Evolutionary conservation across 2,797 vertebrate species (phyloP).

Genomic region (Miichthys miiuy): DNA sequence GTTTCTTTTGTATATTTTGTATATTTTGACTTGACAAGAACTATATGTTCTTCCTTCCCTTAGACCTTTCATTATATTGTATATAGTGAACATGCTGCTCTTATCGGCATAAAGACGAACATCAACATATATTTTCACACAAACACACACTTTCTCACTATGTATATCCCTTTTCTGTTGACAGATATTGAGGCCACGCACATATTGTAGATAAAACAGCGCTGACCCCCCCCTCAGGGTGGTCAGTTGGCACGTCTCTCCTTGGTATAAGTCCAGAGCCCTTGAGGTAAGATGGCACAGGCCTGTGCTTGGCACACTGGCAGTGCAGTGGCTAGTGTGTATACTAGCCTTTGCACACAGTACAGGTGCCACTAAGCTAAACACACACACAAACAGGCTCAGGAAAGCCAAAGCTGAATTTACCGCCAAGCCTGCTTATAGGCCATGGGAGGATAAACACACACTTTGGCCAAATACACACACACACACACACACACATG

Average conservation of each 20-base stretch:
- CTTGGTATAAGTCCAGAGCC: slow-evolving; percentile 75
- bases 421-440: slow-evolving; percentile 71
- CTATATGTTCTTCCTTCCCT: too few species aligned
- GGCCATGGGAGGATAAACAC: slow-evolving; percentile 69
- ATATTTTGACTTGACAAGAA: too few species aligned
- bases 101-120: background rate
- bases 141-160: background rate
- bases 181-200: background rate
- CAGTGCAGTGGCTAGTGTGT: slow-evolving; percentile 23
- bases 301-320: slow-evolving; percentile 27
- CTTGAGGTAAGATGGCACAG: slow-evolving; percentile 73
- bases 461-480: slow-evolving; percentile 54
- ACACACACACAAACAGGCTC: slow-evolving; percentile 34
- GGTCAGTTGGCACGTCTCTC: slow-evolving; percentile 46
- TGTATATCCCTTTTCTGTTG: background rate
- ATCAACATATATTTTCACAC: background rate
- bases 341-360: slow-evolving; percentile 30
- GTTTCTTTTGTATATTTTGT: too few species aligned
- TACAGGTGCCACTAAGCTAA: slow-evolving; percentile 55
- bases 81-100: background rate
- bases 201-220: slow-evolving; percentile 12
- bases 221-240: slow-evolving; percentile 34
- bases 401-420: slow-evolving; percentile 40
- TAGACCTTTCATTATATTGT: too few species aligned
- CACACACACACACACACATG: background rate